phyloP scores from a whole-genome alignment of 2,113 vertebrate species.

The Rhabdornis inornatus region DNA sequence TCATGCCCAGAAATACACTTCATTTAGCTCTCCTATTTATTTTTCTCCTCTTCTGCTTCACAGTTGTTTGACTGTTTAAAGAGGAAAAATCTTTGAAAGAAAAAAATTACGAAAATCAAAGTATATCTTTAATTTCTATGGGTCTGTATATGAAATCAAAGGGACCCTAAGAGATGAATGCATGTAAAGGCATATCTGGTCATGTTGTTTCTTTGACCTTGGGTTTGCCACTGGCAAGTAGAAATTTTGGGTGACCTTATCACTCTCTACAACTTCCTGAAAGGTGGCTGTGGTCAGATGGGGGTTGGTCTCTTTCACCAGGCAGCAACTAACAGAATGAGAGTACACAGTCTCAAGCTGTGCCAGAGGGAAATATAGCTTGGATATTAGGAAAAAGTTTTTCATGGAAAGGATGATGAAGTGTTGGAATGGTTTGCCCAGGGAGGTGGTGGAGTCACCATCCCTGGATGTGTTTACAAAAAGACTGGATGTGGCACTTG shows the following conservation, averaged over 20 bases:
- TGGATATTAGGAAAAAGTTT: too few relatives aligned
- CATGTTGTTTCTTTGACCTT: neutral
- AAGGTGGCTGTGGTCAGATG: too few relatives aligned
- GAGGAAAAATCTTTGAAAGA: neutral
- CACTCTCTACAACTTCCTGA: too few relatives aligned
- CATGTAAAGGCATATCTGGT: neutral
- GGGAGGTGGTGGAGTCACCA: too few relatives aligned
- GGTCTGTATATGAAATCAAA: neutral
- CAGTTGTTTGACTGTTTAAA: neutral
- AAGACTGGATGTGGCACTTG: too few relatives aligned
- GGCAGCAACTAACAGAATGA: too few relatives aligned
- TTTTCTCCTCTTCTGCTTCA: neutral
- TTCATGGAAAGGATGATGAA: too few relatives aligned
- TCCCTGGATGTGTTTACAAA: too few relatives aligned
- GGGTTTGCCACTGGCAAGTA: neutral
- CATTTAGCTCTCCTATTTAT: neutral
- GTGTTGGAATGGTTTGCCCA: too few relatives aligned
- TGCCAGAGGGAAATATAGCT: too few relatives aligned
- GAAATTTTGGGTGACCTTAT: neutral
- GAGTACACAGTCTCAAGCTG: too few relatives aligned
- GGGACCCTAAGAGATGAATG: neutral
- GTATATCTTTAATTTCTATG: neutral
- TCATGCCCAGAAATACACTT: neutral
- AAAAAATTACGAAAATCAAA: neutral
- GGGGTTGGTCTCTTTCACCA: too few relatives aligned